Conservation (phyloP, 2,888 invertebrate genomes). For the Dendrolimus pini region DNA sequence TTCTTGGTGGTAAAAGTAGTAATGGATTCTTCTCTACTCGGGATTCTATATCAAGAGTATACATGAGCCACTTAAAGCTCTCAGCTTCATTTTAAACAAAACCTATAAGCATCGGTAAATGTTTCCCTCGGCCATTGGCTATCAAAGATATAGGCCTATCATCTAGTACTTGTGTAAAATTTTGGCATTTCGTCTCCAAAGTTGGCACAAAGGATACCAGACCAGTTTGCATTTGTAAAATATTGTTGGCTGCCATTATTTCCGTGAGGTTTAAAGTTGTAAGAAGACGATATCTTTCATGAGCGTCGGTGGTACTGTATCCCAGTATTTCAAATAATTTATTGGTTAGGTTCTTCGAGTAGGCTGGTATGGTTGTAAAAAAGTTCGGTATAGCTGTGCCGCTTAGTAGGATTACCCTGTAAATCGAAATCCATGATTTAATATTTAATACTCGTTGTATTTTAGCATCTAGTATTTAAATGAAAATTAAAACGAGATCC, state of each 20-base stretch:
- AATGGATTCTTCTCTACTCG: constrained; percentile 10
- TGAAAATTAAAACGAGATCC: too few relatives aligned
- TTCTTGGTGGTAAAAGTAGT: constrained; percentile 8
- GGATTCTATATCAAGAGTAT: constrained; percentile 7
- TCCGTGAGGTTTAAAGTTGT: too few relatives aligned
- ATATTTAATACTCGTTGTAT: not conserved
- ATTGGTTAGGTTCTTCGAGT: constrained; percentile 11
- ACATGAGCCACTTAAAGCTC: constrained; percentile 9
- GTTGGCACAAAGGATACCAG: too few relatives aligned
- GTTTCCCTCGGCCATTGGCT: constrained; percentile 15
- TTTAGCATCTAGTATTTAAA: not conserved
- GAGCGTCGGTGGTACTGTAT: constrained; percentile 1
- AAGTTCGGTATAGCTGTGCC: constrained; percentile 17
- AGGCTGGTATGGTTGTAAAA: constrained; percentile 20
- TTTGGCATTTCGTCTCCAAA: too few relatives aligned
- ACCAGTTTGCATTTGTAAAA: too few relatives aligned
- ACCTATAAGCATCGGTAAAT: constrained; percentile 18
- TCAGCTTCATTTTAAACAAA: constrained; percentile 11
- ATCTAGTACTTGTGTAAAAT: too few relatives aligned
- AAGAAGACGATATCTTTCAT: not conserved
- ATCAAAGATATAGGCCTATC: not conserved
- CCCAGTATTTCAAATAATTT: not conserved
- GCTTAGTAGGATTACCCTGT: constrained; percentile 19
- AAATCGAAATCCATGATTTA: constrained; percentile 1
- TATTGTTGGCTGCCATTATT: too few relatives aligned